Conservation (phyloP, 2,797 vertebrate genomes). For the Sebastolobus alascanus region DNA sequence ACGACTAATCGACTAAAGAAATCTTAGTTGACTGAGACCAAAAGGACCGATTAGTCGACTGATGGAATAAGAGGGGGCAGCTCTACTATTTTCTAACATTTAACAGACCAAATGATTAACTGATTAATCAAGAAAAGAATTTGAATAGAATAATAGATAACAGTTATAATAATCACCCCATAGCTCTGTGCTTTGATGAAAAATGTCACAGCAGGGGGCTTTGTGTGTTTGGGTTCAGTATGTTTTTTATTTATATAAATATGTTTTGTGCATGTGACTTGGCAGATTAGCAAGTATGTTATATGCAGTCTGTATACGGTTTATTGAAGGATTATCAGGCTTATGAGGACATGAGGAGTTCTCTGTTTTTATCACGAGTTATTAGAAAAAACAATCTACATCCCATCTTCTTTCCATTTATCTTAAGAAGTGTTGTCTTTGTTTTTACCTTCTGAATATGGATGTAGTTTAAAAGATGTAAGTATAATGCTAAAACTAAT, state of each 20-base stretch:
- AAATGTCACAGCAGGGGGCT: not conserved
- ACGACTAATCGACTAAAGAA: no score
- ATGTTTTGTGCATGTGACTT: not conserved
- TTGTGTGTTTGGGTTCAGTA: not conserved
- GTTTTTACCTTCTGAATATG: not conserved
- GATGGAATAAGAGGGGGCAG: no score
- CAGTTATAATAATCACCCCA: not conserved
- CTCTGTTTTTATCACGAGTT: not conserved
- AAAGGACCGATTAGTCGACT: no score
- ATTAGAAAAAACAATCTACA: not conserved
- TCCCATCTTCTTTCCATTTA: not conserved
- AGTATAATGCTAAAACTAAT: not conserved
- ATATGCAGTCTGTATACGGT: not conserved
- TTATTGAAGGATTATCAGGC: conserved; percentile 10
- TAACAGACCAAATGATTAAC: not conserved
- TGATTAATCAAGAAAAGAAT: not conserved
- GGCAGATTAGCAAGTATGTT: not conserved
- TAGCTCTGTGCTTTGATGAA: not conserved
- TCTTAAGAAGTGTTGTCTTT: not conserved
- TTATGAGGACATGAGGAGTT: not conserved
- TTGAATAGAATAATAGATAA: not conserved
- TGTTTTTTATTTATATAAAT: not conserved
- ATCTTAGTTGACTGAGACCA: no score
- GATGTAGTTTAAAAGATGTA: not conserved
- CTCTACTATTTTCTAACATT: not conserved